Evolutionary conservation across 2,797 vertebrate genomes (phyloP), one percentile per base, ranked within the genome.

Genomic region (Pseudocheirus occidentalis): DNA sequence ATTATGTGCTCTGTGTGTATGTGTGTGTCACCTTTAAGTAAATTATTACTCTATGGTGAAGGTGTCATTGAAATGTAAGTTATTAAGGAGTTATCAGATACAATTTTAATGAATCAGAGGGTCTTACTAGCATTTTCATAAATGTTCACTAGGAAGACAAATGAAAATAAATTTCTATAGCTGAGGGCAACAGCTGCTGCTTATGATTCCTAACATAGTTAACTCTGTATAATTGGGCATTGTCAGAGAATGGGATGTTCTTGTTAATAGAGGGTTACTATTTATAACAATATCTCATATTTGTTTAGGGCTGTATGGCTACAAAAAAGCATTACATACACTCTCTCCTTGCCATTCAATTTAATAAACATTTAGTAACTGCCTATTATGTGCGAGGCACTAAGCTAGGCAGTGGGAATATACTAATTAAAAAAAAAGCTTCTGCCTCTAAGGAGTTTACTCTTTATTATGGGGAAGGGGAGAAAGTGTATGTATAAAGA

Each of bases 151-250:
- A 21, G n/a, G 40, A 81, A 81, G 73, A 46, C n/a, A 81, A 46
- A 46, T 81, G n/a, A 81, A 81, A 81, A 81, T 81, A 81, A 81
- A 81, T 81, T 81, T 81, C n/a, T 46, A 24, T 46, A 46, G 73
- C 40, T 81, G 73, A 81, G 73, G 73, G 40, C 73, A 81, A 81
- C 73, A 81, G 73, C 73, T 81, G 73, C 73, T 81, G 73, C 40
- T 81, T 81, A 81, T 81, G 73, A 81, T 81, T 81, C 73, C 73
- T 81, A 81, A 81, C 73, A 81, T 81, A 81, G 73, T 81, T 81
- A 81, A 81, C 40, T 81, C 40, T 46, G 18, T 24, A 81, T 27
- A 81, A 81, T 81, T 81, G 73, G 73, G 40, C 21, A 81, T 81
- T 81, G 40, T 81, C 73, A 81, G 73, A 81, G 73, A 81, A 81